Evolutionary conservation across 92 coral and sea anemone species (phyloP), one percentile per base, ranked within the genome.

Genomic region (Ricordea florida): DNA sequence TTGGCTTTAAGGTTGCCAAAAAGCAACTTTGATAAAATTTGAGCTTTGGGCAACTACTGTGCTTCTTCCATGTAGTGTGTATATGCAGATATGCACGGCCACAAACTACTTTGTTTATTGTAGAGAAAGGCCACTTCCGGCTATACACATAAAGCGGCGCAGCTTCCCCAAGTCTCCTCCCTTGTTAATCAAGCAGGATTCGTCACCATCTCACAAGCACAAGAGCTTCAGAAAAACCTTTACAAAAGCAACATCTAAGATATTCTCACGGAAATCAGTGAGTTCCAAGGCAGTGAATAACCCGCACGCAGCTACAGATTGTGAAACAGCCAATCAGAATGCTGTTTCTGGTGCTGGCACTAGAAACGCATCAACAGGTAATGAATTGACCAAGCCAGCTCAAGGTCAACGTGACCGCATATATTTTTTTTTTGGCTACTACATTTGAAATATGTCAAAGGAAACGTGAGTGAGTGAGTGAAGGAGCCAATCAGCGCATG

Each of bases 81-180:
- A n/a, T n/a, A n/a, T n/a, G n/a, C n/a, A n/a, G n/a, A n/a, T n/a
- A n/a, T n/a, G n/a, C n/a, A n/a, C n/a, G n/a, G n/a, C n/a, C n/a
- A n/a, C n/a, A n/a, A n/a, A n/a, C n/a, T n/a, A n/a, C n/a, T n/a
- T 44, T 21, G 18, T 6, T 51, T 20, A 33, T 74, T 73, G 8
- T 37, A 96, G 99, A 41, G 99, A 92, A 57, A 77, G 97, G 25
- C 89, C 90, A 31, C 45, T 96, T 25, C 99, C 99, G 11, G 75
- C 93, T 25, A 89, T 96, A 37, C 88, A 82, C 45, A 82, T 96
- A 60, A 88, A 89, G 47, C 89, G 86, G 10, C 72, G 81, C 27
- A 72, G 33, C 66, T 56, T 49, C 0, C 52, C 86, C 15, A 63
- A 69, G 48, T 60, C 88, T 7, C 81, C 88, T 48, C 83, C 80